A percentile compares a stretch with the other conserved stretches of the same genome.
phyloP scores from a whole-genome alignment of 2,888 invertebrate species.

The Ligdia adustata region DNA sequence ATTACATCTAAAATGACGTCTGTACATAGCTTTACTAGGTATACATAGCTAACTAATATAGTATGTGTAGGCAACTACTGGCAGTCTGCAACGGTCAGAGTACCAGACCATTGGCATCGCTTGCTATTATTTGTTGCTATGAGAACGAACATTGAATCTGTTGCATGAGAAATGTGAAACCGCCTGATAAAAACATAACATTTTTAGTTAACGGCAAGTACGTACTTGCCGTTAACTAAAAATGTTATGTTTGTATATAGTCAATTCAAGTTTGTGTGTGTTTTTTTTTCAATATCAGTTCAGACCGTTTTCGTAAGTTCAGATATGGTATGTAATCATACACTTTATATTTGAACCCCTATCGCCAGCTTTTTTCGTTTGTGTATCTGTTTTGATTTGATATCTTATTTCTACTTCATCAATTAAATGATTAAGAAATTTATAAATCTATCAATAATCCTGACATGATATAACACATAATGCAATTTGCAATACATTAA shows the following conservation, averaged over 20 bases:
- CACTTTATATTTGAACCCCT: too few relatives aligned
- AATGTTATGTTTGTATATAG: too few relatives aligned
- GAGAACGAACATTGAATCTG: slow-evolving; percentile 2
- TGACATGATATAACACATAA: too few relatives aligned
- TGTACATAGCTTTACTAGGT: slow-evolving; percentile 19
- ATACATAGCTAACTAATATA: slow-evolving; percentile 16
- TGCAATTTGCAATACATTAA: too few relatives aligned
- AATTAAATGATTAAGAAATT: slow-evolving; percentile 9
- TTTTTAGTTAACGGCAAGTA: too few relatives aligned
- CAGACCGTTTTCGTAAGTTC: too few relatives aligned
- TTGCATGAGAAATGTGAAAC: slow-evolving; percentile 6
- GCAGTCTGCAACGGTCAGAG: slow-evolving; percentile 12
- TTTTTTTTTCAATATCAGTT: too few relatives aligned
- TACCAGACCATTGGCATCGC: slow-evolving; percentile 16
- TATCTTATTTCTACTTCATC: slow-evolving; percentile 5
- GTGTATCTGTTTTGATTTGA: slow-evolving; percentile 14
- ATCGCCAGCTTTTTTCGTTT: too few relatives aligned
- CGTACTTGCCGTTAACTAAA: too few relatives aligned
- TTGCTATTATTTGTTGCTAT: slow-evolving; percentile 17
- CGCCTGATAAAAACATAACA: neutral
- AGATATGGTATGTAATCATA: too few relatives aligned
- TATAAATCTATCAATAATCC: slow-evolving; percentile 6
- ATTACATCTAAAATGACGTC: slow-evolving; percentile 30
- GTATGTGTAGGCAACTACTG: neutral
- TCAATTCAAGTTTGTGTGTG: too few relatives aligned